phyloP scores from a whole-genome alignment of 2,797 vertebrate species.

The Micromesistius poutassou region DNA sequence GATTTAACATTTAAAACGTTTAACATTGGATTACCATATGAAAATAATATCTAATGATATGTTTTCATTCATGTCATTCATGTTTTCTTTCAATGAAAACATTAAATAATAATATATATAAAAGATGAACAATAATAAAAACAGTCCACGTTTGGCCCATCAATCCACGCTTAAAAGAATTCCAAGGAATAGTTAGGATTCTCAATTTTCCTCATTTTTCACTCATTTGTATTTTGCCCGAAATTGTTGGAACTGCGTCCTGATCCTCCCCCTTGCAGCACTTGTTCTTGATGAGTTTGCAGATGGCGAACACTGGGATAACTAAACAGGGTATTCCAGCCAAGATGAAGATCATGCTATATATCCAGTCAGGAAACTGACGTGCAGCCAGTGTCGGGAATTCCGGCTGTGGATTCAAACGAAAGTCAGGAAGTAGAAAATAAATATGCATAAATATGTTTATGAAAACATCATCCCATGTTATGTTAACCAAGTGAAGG shows the following conservation, averaged over 20 bases:
- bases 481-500: not conserved
- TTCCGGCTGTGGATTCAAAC: conserved; percentile 55
- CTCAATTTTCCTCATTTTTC: conserved; percentile 39
- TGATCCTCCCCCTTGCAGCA: conserved; percentile 49
- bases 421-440: not conserved
- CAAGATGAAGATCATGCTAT: conserved; percentile 79
- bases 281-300: conserved; percentile 69
- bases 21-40: not conserved
- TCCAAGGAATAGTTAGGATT: not conserved
- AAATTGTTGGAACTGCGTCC: conserved; percentile 53
- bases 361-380: conserved; percentile 77
- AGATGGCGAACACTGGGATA: conserved; percentile 77
- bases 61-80: no score
- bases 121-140: conserved; percentile 21
- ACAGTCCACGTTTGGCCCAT: conserved; percentile 6
- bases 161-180: conserved; percentile 8
- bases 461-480: not conserved
- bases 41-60: not conserved
- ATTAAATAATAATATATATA: not conserved
- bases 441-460: not conserved
- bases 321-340: conserved; percentile 81
- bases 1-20: not conserved
- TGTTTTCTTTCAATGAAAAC: not conserved
- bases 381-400: conserved; percentile 76
- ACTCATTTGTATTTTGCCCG: conserved; percentile 71